Percentiles rank a stretch among this genome's conserved stretches.
phyloP scores from a whole-genome alignment of 2,797 vertebrate genomes.

The Brotula barbata region DNA sequence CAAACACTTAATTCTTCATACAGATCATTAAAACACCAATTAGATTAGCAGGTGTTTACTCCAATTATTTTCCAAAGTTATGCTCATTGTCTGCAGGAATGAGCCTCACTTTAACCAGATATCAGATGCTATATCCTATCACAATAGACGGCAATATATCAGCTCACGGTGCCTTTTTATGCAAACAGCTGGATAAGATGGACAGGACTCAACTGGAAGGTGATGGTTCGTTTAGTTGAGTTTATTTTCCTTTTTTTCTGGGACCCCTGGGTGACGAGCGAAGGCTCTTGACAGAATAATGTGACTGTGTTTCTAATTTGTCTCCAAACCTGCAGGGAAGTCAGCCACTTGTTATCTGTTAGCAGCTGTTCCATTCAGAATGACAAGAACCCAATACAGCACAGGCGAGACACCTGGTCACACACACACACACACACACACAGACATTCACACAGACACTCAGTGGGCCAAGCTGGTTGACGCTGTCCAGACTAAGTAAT shows the following conservation, averaged over 20 bases:
- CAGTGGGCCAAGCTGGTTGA: slow-evolving; percentile 41
- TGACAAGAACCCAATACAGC: slow-evolving; percentile 47
- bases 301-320: slow-evolving; percentile 51
- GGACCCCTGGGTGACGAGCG: slow-evolving; percentile 22
- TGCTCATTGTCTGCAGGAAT: no score
- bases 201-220: neutral
- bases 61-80: no score
- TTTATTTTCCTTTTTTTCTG: slow-evolving; percentile 26
- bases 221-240: slow-evolving; percentile 15
- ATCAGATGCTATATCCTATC: no score
- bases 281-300: slow-evolving; percentile 48
- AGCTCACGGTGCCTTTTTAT: no score
- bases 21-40: no score
- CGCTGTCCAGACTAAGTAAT: slow-evolving; percentile 57
- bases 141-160: no score
- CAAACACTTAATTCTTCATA: no score
- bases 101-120: no score
- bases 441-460: slow-evolving; percentile 8
- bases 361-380: slow-evolving; percentile 55
- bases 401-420: slow-evolving; percentile 44
- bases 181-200: slow-evolving; percentile 5
- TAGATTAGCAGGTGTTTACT: no score
- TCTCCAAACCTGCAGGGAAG: slow-evolving; percentile 44
- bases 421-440: slow-evolving; percentile 16
- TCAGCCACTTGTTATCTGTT: slow-evolving; percentile 55